Base-by-base conservation (phyloP, 2,888 invertebrate genomes). In the Diabrotica balteata region DNA sequence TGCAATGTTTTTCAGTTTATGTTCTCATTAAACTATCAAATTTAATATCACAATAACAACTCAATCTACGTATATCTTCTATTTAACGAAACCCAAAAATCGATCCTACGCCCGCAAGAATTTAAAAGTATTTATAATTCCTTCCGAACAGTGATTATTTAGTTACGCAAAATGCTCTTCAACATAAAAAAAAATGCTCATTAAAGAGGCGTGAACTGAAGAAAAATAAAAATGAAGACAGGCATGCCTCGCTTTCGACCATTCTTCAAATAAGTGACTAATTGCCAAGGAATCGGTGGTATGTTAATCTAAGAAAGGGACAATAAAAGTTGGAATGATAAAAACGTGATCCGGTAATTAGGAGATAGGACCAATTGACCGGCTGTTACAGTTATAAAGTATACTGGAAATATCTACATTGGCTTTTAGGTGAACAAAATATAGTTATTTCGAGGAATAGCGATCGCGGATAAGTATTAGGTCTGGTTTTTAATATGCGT, bases 341-440 rank as follows among this genome's bases (percentile, higher is more conserved):
- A 80, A 81, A 80, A 81, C 81, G 81, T 81, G 81, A 81, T 78
- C 79, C 75, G 74, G 78, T 80, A 80, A 80, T 81, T 80, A 80
- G 80, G 77, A 75, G 76, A 75, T 75, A 76, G 80, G 80, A 79
- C 10, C 54, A 43, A 54, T 54, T 54, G 42, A 42, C 9, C 2
- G 54, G 8, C 42, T 42, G 53, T 53, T 53, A 53, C 53, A 53
- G 53, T 53, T 53, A 53, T 53, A 53, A 53, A 22, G 53, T 53
- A 53, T 53, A 32, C 32, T 10, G n/a, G 32, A 59, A 51, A 51
- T 59, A 44, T 59, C 22, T 59, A 22, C 51, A 59, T 43, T 46
- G 42, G 51, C n/a, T 7, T n/a, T 50, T 32, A n/a, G 42, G 7
- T 54, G 7, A 42, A 54, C 22, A n/a, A 54, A 54, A 54, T 54